Conservation (phyloP, 2,797 vertebrate species). For the Crocidura indochinensis region DNA sequence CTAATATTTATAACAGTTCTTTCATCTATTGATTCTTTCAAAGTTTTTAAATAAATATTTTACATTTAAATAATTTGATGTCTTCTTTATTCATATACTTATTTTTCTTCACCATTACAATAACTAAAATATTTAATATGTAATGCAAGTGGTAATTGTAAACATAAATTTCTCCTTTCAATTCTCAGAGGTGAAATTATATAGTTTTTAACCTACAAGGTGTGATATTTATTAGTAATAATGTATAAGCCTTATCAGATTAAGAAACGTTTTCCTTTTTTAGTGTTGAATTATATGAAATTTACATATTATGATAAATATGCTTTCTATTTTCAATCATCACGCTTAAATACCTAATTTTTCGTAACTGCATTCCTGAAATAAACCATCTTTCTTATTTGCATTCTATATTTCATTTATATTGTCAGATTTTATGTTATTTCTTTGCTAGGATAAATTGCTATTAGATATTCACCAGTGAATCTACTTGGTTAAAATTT, state of each 20-base stretch:
- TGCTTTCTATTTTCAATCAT: background rate
- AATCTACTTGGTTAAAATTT: conserved; percentile 3
- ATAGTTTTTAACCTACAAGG: background rate
- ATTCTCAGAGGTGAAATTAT: background rate
- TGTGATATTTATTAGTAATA: conserved; percentile 32
- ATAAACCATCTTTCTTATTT: background rate
- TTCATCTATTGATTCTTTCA: background rate
- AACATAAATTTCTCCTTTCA: background rate
- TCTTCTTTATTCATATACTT: conserved; percentile 3
- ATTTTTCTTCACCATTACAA: background rate
- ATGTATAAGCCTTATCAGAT: background rate
- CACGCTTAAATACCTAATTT: conserved; percentile 3
- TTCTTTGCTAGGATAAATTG: background rate
- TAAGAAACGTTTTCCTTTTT: background rate
- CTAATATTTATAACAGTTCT: background rate
- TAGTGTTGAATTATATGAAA: conserved; percentile 3
- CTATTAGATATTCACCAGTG: background rate
- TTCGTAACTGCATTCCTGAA: background rate
- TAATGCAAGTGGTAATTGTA: background rate
- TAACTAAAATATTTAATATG: background rate
- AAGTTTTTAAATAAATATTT: conserved; percentile 6
- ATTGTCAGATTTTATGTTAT: background rate
- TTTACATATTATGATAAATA: background rate
- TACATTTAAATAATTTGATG: background rate
- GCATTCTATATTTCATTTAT: background rate